Evolutionary conservation across 2,888 invertebrate genomes (phyloP), one percentile per base, ranked within the genome.

Genomic region (Incurvaria masculella): DNA sequence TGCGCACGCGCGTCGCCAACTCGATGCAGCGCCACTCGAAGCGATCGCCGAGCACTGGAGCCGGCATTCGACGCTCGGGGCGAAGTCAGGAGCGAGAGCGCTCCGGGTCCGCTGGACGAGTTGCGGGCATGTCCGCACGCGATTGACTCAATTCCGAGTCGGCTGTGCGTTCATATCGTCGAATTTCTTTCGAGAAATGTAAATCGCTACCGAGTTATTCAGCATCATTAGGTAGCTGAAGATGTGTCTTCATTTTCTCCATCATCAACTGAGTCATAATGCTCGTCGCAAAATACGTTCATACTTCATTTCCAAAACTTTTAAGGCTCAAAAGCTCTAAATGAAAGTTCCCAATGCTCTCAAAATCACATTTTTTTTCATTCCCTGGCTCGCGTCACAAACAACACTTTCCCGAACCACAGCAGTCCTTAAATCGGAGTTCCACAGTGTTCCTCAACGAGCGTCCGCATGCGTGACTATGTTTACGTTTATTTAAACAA

Each of bases 301-400:
- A 27, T 39, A 54, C 56, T 60, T 68, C 74, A 70, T 72, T 61
- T 57, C 59, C 52, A 64, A 61, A 65, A 71, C 73, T 78, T 75
- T 74, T 59, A 47, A 57, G 47, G 52, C 53, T 11, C 46, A 66
- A 75, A 76, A 75, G 75, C 68, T 62, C 61, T 63, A 61, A 66
- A 72, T 72, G 75, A 72, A 62, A 21, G 23, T 33, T 33, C 33
- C 33, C n/a, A n/a, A n/a, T n/a, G 14, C 33, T n/a, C 14, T 23
- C 23, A n/a, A n/a, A n/a, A n/a, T n/a, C n/a, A n/a, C n/a, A n/a
- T n/a, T n/a, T n/a, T n/a, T n/a, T n/a, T n/a, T n/a, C n/a, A n/a
- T n/a, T n/a, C n/a, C n/a, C n/a, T n/a, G 23, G 23, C 23, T 23
- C 23, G n/a, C n/a, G 23, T 23, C 23, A 23, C 23, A 23, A n/a